Conservation (phyloP, 2,113 vertebrate species). For the Pandion haliaetus region DNA sequence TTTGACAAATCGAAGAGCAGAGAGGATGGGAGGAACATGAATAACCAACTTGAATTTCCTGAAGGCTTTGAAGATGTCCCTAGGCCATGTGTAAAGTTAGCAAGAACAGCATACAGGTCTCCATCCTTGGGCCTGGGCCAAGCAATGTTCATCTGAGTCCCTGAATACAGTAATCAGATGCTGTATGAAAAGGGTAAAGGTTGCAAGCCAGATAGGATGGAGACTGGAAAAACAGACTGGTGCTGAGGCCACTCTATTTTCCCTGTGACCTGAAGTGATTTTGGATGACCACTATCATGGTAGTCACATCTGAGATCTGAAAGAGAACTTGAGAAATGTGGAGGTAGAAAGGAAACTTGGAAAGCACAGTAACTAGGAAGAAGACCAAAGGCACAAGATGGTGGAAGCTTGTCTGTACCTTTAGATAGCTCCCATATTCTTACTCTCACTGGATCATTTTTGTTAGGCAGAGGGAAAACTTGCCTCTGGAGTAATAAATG, state of each 20-base stretch:
- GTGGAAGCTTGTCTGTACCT: not conserved
- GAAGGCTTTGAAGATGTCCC: not conserved
- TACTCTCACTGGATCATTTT: not conserved
- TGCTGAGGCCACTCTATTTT: not conserved
- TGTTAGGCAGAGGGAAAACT: not conserved
- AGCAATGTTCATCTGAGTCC: not conserved
- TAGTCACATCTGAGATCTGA: not conserved
- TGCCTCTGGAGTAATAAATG: not conserved
- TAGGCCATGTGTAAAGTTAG: not conserved
- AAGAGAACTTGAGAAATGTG: not conserved
- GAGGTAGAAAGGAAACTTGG: not conserved
- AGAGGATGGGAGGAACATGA: not conserved
- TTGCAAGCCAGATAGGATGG: not conserved
- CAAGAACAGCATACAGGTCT: not conserved
- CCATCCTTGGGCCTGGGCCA: not conserved
- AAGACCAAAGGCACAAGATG: not conserved
- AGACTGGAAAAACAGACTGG: not conserved
- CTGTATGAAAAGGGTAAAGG: constrained; percentile 16
- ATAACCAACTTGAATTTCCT: not conserved
- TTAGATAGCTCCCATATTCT: not conserved
- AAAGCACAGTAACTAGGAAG: not conserved
- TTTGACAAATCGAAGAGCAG: not conserved
- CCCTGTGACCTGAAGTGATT: not conserved
- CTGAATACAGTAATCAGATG: not conserved
- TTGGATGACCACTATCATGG: not conserved